These are phyloP conservation scores for Azemiops feae DNA, from an alignment of 2,113 vertebrate species.

Conservation along the genomic window DNA sequence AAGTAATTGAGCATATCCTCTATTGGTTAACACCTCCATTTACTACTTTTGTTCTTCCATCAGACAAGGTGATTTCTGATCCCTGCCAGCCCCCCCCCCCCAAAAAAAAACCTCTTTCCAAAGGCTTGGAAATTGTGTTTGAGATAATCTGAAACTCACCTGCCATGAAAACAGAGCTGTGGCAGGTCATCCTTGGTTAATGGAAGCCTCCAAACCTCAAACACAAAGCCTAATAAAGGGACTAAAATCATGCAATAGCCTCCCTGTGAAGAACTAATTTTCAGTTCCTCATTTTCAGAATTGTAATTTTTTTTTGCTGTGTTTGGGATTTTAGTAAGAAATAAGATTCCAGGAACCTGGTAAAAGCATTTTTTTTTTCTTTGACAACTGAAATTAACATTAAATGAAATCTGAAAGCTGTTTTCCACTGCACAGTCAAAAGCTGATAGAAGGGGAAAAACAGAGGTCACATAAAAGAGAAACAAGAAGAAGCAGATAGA, in stretches of 20 bases:
- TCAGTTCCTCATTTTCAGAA: slow-evolving; percentile 35
- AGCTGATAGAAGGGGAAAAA: slow-evolving; percentile 53
- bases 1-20: slow-evolving; percentile 42
- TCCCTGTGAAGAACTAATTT: slow-evolving; percentile 37
- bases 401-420: slow-evolving; percentile 64
- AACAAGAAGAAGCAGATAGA: slow-evolving; percentile 47
- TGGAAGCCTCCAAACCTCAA: slow-evolving; percentile 40
- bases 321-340: slow-evolving; percentile 53
- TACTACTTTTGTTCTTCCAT: slow-evolving; percentile 27
- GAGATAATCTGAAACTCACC: slow-evolving; percentile 33
- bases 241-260: neutral
- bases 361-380: slow-evolving; percentile 49
- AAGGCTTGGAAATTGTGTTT: slow-evolving; percentile 46
- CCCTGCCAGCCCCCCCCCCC: neutral
- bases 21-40: slow-evolving; percentile 41
- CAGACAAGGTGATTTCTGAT: slow-evolving; percentile 56
- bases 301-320: neutral
- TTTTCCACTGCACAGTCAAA: slow-evolving; percentile 46
- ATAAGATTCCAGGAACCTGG: slow-evolving; percentile 46
- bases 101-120: slow-evolving; percentile 29
- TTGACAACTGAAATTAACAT: slow-evolving; percentile 58
- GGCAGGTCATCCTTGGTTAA: slow-evolving; percentile 46
- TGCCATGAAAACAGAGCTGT: neutral
- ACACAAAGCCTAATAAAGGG: slow-evolving; percentile 44
- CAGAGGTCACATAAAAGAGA: slow-evolving; percentile 25